A percentile compares a stretch with the other conserved stretches of the same genome.
Conservation (phyloP, 2,888 invertebrate genomes). For the Drosophila leonis region DNA sequence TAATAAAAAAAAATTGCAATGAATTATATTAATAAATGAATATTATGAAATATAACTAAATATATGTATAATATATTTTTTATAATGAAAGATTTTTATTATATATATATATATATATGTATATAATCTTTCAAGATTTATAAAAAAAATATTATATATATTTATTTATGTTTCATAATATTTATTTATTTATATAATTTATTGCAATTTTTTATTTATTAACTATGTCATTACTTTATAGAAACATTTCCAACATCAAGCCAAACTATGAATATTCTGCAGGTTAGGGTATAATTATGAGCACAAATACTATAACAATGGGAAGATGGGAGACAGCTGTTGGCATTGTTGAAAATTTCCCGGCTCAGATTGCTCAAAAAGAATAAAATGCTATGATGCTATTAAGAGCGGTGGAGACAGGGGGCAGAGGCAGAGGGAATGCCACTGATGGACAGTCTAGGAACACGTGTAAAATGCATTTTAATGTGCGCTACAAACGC, state of each 20-base stretch:
- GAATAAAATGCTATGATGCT: constrained; percentile 8
- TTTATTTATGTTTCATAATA: not conserved
- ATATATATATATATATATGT: too few relatives aligned
- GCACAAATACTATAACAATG: constrained; percentile 33
- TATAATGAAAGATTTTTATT: too few relatives aligned
- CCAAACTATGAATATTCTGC: not conserved
- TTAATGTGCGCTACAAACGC: constrained; percentile 76
- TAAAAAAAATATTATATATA: not conserved
- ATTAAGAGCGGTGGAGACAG: not conserved
- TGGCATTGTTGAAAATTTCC: constrained; percentile 83
- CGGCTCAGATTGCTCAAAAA: constrained; percentile 79
- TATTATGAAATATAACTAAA: too few relatives aligned
- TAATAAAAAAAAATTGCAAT: too few relatives aligned
- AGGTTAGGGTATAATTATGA: constrained; percentile 57
- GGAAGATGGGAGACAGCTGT: constrained; percentile 74
- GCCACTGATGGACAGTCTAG: constrained; percentile 14
- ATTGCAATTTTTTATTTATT: not conserved
- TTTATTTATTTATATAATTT: too few relatives aligned
- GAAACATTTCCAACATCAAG: not conserved
- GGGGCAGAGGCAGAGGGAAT: not conserved
- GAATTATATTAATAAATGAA: too few relatives aligned
- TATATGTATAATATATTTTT: too few relatives aligned
- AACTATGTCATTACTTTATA: not conserved
- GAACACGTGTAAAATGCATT: constrained; percentile 75
- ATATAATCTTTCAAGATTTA: not conserved